Percentiles rank a stretch among this genome's conserved stretches.
These are phyloP conservation scores for Platerodrilus igneus DNA, from an alignment of 2,888 invertebrate genomes.

Conservation along the genomic window DNA sequence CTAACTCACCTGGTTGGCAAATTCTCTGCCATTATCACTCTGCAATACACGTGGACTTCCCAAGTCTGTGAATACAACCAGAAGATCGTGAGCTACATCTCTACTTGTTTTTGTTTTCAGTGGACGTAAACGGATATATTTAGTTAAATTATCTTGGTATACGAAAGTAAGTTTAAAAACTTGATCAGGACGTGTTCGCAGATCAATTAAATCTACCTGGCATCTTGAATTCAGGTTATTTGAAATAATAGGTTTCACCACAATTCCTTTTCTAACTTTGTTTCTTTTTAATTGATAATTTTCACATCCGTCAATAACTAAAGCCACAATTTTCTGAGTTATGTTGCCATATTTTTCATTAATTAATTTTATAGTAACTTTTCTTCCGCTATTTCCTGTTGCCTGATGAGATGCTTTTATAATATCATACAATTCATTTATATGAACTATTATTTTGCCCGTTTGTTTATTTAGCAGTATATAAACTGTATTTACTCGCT, in stretches of 20 bases:
- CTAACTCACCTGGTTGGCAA: not conserved
- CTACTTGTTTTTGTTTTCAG: too few relatives aligned
- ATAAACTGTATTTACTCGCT: too few relatives aligned
- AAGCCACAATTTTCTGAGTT: too few relatives aligned
- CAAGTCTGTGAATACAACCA: too few relatives aligned
- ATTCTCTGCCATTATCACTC: slow-evolving; percentile 11
- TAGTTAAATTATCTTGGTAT: slow-evolving; percentile 38
- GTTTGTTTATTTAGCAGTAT: too few relatives aligned
- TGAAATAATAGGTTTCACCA: slow-evolving; percentile 16
- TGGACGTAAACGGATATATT: slow-evolving; percentile 39
- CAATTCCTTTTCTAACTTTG: slow-evolving; percentile 14
- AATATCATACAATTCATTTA: too few relatives aligned
- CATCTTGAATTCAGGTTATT: slow-evolving; percentile 32
- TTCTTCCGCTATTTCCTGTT: too few relatives aligned
- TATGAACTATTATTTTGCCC: too few relatives aligned
- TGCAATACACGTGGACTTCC: slow-evolving; percentile 23
- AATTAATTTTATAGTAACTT: too few relatives aligned
- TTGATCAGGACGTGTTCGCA: slow-evolving; percentile 34
- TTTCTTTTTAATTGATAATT: slow-evolving; percentile 27
- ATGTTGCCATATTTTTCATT: too few relatives aligned
- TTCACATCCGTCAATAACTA: slow-evolving; percentile 30
- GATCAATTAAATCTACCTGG: slow-evolving; percentile 38
- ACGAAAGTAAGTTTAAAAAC: slow-evolving; percentile 38
- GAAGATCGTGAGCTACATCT: too few relatives aligned
- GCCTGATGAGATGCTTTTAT: too few relatives aligned